Percentiles rank a stretch among this genome's conserved stretches.
Conservation (phyloP, 2,888 invertebrate species). For the Micoletzkya japonica region DNA sequence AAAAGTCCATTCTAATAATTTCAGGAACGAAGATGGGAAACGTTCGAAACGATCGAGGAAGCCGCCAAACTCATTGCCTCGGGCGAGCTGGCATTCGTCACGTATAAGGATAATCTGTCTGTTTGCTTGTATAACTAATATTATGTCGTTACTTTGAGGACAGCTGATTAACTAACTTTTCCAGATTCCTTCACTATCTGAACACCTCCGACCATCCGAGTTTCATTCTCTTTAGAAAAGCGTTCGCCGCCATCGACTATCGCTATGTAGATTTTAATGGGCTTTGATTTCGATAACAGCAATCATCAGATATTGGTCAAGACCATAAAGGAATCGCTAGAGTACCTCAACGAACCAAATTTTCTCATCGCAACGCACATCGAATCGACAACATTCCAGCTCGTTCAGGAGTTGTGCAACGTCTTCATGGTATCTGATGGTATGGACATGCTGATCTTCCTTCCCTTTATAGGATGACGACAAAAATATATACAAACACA, state of each 20-base stretch:
- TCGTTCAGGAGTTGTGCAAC: not conserved
- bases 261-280: not conserved
- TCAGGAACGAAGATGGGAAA: constrained; percentile 12
- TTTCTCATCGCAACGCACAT: constrained; percentile 1
- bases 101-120: not conserved
- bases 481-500: not conserved
- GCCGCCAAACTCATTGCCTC: not conserved
- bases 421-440: not conserved
- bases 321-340: not conserved
- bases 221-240: not conserved
- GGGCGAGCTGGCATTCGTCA: not conserved
- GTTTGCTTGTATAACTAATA: too few species aligned
- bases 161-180: not conserved
- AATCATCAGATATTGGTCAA: not conserved
- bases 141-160: too few species aligned
- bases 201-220: not conserved
- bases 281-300: not conserved
- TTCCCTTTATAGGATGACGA: too few species aligned
- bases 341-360: not conserved
- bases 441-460: not conserved
- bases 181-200: constrained; percentile 3
- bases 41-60: constrained; percentile 9
- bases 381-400: constrained; percentile 1
- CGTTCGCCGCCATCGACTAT: not conserved
- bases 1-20: not conserved